Percentiles rank a stretch among this genome's conserved stretches.
Conservation (phyloP, 2,797 vertebrate genomes). For the Enteromius viviparus region DNA sequence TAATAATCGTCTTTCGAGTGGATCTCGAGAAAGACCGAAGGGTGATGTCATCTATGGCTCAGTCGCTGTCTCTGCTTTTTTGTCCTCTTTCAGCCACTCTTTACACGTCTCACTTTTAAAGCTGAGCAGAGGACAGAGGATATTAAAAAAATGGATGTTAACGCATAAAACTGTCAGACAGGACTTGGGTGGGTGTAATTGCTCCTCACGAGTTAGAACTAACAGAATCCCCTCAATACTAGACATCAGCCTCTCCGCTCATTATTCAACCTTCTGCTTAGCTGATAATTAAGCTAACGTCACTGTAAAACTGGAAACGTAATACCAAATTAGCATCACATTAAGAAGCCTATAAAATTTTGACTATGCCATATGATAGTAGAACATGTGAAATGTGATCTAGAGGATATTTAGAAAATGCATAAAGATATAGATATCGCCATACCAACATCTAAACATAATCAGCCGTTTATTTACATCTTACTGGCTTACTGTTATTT, state of each 20-base stretch:
- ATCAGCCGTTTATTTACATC: not conserved
- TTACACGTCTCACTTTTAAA: not conserved
- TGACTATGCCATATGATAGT: slow-evolving; percentile 75
- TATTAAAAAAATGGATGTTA: slow-evolving; percentile 73
- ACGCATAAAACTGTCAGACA: slow-evolving; percentile 77
- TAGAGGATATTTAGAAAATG: not conserved
- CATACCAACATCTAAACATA: not conserved
- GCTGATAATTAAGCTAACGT: slow-evolving; percentile 20
- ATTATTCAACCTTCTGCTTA: slow-evolving; percentile 64
- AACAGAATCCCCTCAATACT: slow-evolving; percentile 70
- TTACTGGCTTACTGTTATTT: not conserved
- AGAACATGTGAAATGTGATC: slow-evolving; percentile 67
- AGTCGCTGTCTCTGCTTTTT: slow-evolving; percentile 7
- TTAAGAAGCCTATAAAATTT: slow-evolving; percentile 77
- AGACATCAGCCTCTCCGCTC: slow-evolving; percentile 53
- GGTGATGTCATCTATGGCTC: slow-evolving; percentile 69
- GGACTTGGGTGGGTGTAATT: slow-evolving; percentile 76
- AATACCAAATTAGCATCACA: slow-evolving; percentile 76
- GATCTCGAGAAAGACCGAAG: slow-evolving; percentile 64
- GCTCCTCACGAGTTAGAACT: slow-evolving; percentile 75
- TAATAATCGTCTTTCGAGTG: slow-evolving; percentile 36
- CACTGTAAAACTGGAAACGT: slow-evolving; percentile 68
- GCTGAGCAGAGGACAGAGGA: slow-evolving; percentile 43
- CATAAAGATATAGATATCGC: not conserved
- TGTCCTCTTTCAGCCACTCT: slow-evolving; percentile 56